A percentile compares a stretch with the other conserved stretches of the same genome.
These are phyloP conservation scores for Ctenoplectra terminalis DNA, from an alignment of 1,140 invertebrate species.

Conservation along the genomic window DNA sequence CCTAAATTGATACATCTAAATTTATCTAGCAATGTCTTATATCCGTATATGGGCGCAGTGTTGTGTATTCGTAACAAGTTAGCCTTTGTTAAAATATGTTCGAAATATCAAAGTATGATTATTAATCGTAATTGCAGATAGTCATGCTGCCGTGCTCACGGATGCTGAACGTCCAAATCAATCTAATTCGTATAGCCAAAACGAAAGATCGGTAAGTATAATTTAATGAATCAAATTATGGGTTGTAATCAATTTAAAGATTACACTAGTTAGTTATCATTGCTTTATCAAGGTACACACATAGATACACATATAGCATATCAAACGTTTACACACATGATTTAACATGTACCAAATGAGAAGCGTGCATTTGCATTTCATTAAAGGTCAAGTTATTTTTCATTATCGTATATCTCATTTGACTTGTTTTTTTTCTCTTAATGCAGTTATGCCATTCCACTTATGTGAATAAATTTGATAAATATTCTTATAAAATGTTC, in stretches of 20 bases:
- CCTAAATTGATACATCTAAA: background rate
- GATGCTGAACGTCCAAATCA: conserved; percentile 15
- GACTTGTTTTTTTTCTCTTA: background rate
- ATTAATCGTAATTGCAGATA: conserved; percentile 21
- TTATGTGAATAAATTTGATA: background rate
- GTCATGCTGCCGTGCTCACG: conserved; percentile 25
- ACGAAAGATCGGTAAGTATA: conserved; percentile 32
- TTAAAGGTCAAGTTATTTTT: background rate
- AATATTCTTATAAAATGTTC: background rate
- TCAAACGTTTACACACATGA: background rate
- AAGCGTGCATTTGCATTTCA: no score
- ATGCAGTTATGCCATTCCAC: no score
- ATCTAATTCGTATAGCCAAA: background rate
- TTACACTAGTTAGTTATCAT: background rate
- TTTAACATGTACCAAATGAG: no score
- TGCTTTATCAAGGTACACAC: background rate
- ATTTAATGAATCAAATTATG: background rate
- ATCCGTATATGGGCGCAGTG: background rate
- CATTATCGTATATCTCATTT: background rate
- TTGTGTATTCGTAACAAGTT: background rate
- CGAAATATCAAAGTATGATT: background rate
- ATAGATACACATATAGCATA: background rate
- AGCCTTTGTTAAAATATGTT: background rate
- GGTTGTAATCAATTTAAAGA: background rate
- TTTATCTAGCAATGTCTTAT: background rate